Percentiles rank a stretch among this genome's conserved stretches.
Conservation (phyloP, 2,113 vertebrate genomes). For the Lepus americanus region DNA sequence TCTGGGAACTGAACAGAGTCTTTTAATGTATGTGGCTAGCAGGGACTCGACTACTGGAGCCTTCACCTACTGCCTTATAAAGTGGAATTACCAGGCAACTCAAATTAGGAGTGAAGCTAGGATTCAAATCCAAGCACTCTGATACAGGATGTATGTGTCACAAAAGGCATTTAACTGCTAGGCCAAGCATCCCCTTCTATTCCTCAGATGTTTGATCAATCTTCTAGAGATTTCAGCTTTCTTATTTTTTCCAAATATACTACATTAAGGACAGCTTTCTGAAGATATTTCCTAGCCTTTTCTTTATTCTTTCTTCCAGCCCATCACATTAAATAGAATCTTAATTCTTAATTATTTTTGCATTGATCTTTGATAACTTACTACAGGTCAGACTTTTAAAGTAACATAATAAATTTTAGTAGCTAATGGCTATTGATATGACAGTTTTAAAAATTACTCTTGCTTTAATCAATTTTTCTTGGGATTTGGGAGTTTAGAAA, state of each 20-base stretch:
- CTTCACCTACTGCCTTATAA: too few relatives aligned
- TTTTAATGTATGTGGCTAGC: too few relatives aligned
- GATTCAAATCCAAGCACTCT: too few relatives aligned
- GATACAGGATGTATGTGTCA: too few relatives aligned
- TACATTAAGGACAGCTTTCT: slow-evolving; percentile 1
- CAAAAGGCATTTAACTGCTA: too few relatives aligned
- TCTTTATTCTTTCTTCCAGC: not conserved
- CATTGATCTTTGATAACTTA: slow-evolving; percentile 59
- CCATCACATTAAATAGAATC: not conserved
- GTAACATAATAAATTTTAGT: slow-evolving; percentile 53
- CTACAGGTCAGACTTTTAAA: not conserved
- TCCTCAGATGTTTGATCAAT: not conserved
- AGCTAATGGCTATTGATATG: slow-evolving; percentile 26
- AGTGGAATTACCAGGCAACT: too few relatives aligned
- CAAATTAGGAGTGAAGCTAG: too few relatives aligned
- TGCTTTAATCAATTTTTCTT: slow-evolving; percentile 58
- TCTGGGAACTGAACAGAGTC: too few relatives aligned
- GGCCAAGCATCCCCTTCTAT: too few relatives aligned
- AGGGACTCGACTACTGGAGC: too few relatives aligned
- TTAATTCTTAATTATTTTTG: slow-evolving; percentile 61
- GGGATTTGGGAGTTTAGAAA: not conserved
- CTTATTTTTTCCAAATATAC: not conserved
- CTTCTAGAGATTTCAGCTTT: slow-evolving; percentile 18
- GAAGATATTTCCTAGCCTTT: not conserved
- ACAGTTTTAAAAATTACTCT: slow-evolving; percentile 11